phyloP scores from a whole-genome alignment of 2,888 invertebrate genomes.

The Trissonchulus sp. region DNA sequence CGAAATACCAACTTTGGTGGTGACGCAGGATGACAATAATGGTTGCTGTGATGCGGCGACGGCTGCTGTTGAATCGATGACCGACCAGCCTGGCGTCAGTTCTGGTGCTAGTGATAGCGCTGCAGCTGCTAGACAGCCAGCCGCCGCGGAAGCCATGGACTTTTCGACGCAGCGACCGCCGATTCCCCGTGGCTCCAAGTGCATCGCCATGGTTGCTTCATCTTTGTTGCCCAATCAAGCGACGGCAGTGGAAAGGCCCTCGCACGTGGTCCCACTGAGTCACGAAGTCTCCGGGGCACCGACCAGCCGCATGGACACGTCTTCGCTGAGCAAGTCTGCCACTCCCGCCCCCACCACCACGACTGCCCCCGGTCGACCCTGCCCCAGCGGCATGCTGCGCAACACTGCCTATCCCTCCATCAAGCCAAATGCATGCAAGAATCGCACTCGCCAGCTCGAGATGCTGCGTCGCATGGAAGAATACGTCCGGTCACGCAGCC shows the following conservation, averaged over 20 bases:
- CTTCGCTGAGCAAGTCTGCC: neutral
- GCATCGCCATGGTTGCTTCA: conserved; percentile 33
- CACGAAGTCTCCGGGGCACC: neutral
- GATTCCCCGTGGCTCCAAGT: conserved; percentile 17
- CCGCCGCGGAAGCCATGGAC: neutral
- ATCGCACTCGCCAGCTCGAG: conserved; percentile 63
- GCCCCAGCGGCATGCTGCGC: neutral
- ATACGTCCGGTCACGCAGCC: conserved; percentile 46
- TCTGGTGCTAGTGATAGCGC: neutral
- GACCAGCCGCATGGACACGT: too few species aligned
- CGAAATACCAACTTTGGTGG: conserved; percentile 43
- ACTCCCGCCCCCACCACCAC: neutral
- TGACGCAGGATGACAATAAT: conserved; percentile 35
- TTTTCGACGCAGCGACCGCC: neutral
- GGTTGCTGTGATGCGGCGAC: conserved; percentile 1
- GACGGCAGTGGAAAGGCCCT: conserved; percentile 24
- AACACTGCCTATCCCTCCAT: conserved; percentile 47
- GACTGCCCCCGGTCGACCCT: neutral
- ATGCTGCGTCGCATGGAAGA: conserved; percentile 65
- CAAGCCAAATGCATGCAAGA: conserved; percentile 55
- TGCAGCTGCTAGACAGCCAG: neutral
- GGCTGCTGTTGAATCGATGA: neutral
- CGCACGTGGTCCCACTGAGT: neutral
- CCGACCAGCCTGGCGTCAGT: conserved; percentile 21
- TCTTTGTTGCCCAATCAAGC: conserved; percentile 33